These are phyloP conservation scores for Pyrgus malvae DNA, from an alignment of 2,888 invertebrate species.

Conservation along the genomic window DNA sequence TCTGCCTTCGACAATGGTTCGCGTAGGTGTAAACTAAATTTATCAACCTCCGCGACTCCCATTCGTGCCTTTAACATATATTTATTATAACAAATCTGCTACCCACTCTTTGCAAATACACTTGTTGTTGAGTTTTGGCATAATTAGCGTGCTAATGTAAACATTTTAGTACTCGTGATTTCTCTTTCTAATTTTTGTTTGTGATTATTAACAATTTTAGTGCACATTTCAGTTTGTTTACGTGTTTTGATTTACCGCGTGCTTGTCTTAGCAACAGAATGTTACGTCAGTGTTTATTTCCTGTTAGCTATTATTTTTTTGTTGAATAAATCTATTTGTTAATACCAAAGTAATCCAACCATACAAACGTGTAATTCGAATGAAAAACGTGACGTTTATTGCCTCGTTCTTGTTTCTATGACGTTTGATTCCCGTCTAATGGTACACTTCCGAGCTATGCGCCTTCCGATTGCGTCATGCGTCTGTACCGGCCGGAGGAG, in stretches of 20 bases:
- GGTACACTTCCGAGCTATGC: conserved; percentile 3
- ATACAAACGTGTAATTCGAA: no score
- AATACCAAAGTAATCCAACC: no score
- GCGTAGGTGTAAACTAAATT: conserved; percentile 35
- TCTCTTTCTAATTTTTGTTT: not conserved
- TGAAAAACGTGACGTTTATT: conserved; percentile 3
- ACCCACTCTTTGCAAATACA: conserved; percentile 7
- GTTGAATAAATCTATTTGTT: no score
- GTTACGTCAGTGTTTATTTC: not conserved
- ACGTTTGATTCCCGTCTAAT: conserved; percentile 6
- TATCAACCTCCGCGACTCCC: conserved; percentile 11
- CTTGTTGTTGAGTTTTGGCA: conserved; percentile 9
- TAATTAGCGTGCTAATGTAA: conserved; percentile 5
- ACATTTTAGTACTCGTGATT: not conserved
- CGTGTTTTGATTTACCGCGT: no score
- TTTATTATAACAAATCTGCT: conserved; percentile 15
- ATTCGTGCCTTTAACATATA: conserved; percentile 6
- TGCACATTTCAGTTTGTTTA: no score
- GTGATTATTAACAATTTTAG: no score
- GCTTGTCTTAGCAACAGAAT: no score
- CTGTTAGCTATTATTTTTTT: no score
- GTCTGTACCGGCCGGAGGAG: not conserved
- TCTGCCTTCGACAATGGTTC: conserved; percentile 31
- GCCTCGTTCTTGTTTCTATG: conserved; percentile 5
- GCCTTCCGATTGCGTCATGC: conserved; percentile 10